Percentiles rank a stretch among this genome's conserved stretches.
phyloP scores from a whole-genome alignment of 2,113 vertebrate genomes.

The Hirundichthys speculiger region DNA sequence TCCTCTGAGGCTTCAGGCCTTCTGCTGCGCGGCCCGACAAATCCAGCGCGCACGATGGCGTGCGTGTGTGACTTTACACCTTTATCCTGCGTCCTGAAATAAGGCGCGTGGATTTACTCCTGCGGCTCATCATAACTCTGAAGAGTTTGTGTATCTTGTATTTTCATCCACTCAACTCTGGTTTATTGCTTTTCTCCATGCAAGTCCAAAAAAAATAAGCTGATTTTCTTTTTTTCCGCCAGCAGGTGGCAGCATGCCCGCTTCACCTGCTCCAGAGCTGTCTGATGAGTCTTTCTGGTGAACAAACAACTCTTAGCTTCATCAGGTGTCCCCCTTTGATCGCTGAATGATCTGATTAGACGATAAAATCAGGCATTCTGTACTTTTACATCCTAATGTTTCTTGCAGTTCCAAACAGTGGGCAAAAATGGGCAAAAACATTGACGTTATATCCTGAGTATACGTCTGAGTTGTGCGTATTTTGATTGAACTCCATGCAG shows the following conservation, averaged over 20 bases:
- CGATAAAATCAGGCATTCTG: no score
- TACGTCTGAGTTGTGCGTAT: no score
- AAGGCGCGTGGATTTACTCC: slow-evolving; percentile 13
- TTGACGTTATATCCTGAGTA: no score
- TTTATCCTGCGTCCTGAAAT: slow-evolving; percentile 1
- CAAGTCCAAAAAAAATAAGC: not conserved
- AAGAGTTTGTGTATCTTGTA: not conserved
- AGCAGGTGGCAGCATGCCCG: slow-evolving; percentile 71
- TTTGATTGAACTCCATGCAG: no score
- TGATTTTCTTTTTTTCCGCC: slow-evolving; percentile 1
- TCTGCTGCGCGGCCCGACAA: slow-evolving; percentile 5
- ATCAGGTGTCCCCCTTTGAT: not conserved
- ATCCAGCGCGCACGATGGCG: not conserved
- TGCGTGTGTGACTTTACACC: not conserved
- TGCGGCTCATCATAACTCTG: not conserved
- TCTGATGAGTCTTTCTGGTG: slow-evolving; percentile 2
- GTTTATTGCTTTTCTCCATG: not conserved
- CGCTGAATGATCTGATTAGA: not conserved
- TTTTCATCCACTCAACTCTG: not conserved
- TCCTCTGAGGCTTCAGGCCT: slow-evolving; percentile 21
- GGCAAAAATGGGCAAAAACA: no score
- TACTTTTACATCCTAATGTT: no score
- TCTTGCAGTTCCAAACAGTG: no score
- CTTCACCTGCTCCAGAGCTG: slow-evolving; percentile 3
- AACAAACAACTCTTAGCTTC: slow-evolving; percentile 2